Conservation (phyloP, 2,113 vertebrate species). For the Burhinus bistriatus region DNA sequence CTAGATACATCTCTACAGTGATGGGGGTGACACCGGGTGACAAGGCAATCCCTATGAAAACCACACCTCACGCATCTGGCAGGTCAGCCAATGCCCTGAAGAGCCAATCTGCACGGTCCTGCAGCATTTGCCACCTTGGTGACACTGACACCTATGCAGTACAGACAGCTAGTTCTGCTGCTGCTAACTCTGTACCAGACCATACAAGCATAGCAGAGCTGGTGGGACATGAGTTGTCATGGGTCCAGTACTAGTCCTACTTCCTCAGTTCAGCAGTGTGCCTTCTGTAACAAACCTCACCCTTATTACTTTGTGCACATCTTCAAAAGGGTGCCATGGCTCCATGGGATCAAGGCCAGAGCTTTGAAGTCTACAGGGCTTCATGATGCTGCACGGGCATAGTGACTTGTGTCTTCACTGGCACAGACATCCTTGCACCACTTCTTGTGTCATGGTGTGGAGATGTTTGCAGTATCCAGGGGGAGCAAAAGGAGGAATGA, state of each 20-base stretch:
- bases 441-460: accelerated
- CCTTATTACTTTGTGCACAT: background rate
- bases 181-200: background rate
- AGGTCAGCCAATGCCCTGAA: background rate
- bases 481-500: background rate
- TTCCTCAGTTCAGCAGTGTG: background rate
- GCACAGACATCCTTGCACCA: background rate
- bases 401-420: background rate
- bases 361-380: background rate
- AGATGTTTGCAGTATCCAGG: background rate
- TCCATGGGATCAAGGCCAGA: background rate
- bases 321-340: background rate
- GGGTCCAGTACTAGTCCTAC: background rate
- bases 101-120: background rate
- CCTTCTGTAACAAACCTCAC: background rate
- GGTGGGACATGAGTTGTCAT: background rate
- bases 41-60: background rate
- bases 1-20: background rate
- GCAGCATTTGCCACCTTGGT: background rate
- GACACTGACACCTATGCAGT: background rate
- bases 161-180: background rate
- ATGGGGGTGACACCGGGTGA: background rate
- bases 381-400: background rate
- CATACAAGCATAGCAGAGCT: background rate
- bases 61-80: background rate